Base-by-base conservation (phyloP, 2,113 vertebrate species). In the Trichomycterus rosablanca region DNA sequence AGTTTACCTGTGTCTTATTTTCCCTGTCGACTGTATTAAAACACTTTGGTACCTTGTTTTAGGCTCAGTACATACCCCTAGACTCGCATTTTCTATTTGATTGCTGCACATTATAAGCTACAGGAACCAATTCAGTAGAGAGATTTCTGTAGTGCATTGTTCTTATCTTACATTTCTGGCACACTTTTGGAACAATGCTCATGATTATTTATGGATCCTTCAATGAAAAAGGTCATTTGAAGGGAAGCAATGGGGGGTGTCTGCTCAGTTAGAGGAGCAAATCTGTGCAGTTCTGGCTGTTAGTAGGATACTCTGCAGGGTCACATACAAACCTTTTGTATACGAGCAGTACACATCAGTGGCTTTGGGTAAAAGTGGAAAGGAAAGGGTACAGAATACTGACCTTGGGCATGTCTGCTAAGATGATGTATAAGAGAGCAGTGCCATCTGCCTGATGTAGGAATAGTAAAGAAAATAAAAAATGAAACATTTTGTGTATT, bases 351-450 rank as follows among this genome's bases (percentile, higher is more conserved):
- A 14, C 16, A 15, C 24, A 40, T 40, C n/a, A 14, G 20, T 26
- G 8, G 37, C 37, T 42, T 56, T 42, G 7, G 37, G 22, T 56
- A 22, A 22, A 56, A 42, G 20, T 23, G n/a, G 22, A 24, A 24
- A 20, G 50, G 14, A 56, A 42, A 26, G 22, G 37, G 22, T 20
- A 40, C 20, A n/a, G 53, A 26, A 42, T 28, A 55, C 19, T 40
- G 53, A 56, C 53, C 53, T 24, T 56, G 37, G 23, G 34, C 40
- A 15, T 54, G 7, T 24, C 22, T 55, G 35, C 22, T 40, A n/a
- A 23, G 22, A 3, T 16, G 7, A 14, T 16, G n/a, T 28, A 24
- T 42, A 12, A 42, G 19, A 56, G 37, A 14, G 35, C 53, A 28
- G 37, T n/a, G n/a, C n/a, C n/a, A n/a, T n/a, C n/a, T n/a, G n/a